Base-by-base conservation (phyloP, 2,888 invertebrate species). In the Meta bourneti region DNA sequence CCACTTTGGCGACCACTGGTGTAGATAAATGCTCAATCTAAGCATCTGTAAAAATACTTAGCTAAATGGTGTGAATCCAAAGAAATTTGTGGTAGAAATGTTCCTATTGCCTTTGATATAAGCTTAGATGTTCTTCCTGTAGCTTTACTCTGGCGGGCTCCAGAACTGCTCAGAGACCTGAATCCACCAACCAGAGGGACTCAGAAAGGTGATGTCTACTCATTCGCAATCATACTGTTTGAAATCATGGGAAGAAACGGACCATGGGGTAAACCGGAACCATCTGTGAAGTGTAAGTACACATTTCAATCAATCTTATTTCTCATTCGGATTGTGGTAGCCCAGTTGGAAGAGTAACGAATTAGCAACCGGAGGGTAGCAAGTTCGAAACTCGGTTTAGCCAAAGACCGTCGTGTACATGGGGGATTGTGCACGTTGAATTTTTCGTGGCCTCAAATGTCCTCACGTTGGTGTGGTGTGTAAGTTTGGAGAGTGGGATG, bases 111-210 rank as follows among this genome's bases (percentile, higher is more conserved):
- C 4, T 71, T 88, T 13, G 61, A 11, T 0, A 16, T 61, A 61
- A 61, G 13, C 5, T 61, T 16, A 61, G 5, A 8, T 5, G 11
- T 61, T 61, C 11, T 61, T 93, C 89, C 95, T 6, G 94, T 72
- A 98, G 98, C 97, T 95, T 96, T 98, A 95, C 96, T 99, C 94
- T 99, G 99, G 99, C 98, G 97, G 95, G 98, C 99, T 16, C 99
- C 99, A 0, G 99, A 99, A 95, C 95, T 98, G 89, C 95, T 99
- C 93, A 96, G 98, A 90, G 96, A 97, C 94, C 95, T 96, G 89
- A 93, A 61, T 96, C 96, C 93, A 96, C 97, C 88, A 91, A 96
- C 96, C 79, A 95, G 96, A 94, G 98, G 98, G 72, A 97, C 97
- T 48, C 98, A 97, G 95, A 98, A 98, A 95, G 98, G 97, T 20